A percentile compares a stretch with the other conserved stretches of the same genome.
Conservation (phyloP, 2,113 vertebrate species). For the Podarcis cretensis region DNA sequence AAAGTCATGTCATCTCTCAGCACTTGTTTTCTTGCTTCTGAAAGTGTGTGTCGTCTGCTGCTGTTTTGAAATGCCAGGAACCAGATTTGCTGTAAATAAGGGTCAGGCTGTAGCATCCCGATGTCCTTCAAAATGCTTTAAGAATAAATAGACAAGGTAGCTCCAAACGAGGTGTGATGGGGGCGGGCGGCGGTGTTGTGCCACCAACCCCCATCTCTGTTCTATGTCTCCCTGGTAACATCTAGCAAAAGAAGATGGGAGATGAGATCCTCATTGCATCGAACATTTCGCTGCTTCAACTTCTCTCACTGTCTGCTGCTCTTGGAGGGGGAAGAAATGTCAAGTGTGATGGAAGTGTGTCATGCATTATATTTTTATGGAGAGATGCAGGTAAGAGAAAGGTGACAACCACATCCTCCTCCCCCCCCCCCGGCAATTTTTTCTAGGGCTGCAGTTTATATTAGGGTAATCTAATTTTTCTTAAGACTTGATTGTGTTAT, state of each 20-base stretch:
- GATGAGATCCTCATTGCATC: background rate
- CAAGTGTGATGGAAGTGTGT: background rate
- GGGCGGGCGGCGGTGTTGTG: background rate
- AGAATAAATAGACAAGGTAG: background rate
- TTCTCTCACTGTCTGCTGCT: background rate
- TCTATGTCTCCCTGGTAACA: background rate
- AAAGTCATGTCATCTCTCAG: no score
- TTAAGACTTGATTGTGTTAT: no score
- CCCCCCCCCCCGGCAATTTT: no score
- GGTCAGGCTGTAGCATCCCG: background rate
- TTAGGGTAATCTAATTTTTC: no score
- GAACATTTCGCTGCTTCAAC: background rate
- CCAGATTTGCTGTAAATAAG: background rate
- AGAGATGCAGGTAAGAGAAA: background rate
- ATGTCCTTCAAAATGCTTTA: background rate
- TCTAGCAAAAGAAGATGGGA: background rate
- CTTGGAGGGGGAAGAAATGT: background rate
- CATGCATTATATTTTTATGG: background rate
- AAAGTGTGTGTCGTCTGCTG: background rate
- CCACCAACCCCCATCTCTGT: background rate
- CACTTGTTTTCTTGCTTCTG: background rate
- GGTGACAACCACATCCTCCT: no score
- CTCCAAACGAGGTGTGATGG: background rate
- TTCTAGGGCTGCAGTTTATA: no score
- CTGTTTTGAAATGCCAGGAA: slow-evolving; percentile 1